Base-by-base conservation (phyloP, 2,888 invertebrate species). In the Theretra japonica region DNA sequence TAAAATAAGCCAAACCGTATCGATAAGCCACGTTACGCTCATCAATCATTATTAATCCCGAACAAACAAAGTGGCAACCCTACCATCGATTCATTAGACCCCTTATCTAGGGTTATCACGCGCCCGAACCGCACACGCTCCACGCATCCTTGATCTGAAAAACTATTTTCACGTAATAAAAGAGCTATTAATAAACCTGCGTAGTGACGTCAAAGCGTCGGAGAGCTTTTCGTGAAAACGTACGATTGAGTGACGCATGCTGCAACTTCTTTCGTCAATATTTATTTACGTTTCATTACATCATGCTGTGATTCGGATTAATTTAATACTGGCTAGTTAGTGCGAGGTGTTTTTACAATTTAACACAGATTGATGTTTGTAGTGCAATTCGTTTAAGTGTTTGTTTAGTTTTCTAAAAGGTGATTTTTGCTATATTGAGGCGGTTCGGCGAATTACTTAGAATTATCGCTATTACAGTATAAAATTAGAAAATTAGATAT, bases 101-200 rank as follows among this genome's bases (percentile, higher is more conserved):
- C 56, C 41, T 33, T 23, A 62, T 71, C 33, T 65, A 71, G 56
- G 56, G 65, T 53, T 71, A 53, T 65, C 70, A 23, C 70, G 33
- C 41, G 53, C 33, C 21, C 53, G 53, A 53, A 41, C 33, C 21
- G n/a, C 41, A n/a, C 21, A 53, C 53, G 53, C 11, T 21, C 62
- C 60, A 69, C 56, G 21, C 57, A 23, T 69, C 69, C 69, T 58
- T 69, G 69, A 69, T 56, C 41, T 58, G 57, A 58, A 69, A 69
- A 69, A 69, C 69, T 21, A 41, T 69, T 69, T 69, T 69, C 69
- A 69, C 69, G 69, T 69, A 69, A 33, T 57, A 56, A 57, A 62
- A 33, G 21, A 30, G 30, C 58, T 69, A 58, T 69, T 69, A 69
- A 69, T 69, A 69, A 56, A 58, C 17, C 57, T 57, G 30, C 58